Conservation (phyloP, 1,140 invertebrate genomes). For the Cydia fagiglandana region DNA sequence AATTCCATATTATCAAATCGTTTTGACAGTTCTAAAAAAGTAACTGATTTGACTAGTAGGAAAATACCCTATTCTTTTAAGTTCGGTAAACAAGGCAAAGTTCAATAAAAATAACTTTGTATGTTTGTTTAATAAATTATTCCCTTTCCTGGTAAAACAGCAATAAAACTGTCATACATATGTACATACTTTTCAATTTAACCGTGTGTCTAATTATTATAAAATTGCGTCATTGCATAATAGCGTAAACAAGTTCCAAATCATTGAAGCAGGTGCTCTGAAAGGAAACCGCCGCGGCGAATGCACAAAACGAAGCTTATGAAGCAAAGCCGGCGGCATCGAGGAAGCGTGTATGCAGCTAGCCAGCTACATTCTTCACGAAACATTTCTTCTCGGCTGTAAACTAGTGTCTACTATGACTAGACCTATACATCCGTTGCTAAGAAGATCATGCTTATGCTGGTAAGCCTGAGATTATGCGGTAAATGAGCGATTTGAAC, state of each 20-base stretch:
- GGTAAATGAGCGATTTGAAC: not conserved
- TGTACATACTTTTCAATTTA: not conserved
- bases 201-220: not conserved
- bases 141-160: too few relatives aligned
- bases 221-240: not conserved
- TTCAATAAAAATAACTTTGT: too few relatives aligned
- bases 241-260: slow-evolving; percentile 6
- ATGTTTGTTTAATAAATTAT: too few relatives aligned
- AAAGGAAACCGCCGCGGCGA: slow-evolving; percentile 18
- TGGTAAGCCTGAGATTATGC: not conserved
- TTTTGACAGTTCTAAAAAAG: too few relatives aligned
- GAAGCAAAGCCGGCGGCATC: not conserved
- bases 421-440: not conserved
- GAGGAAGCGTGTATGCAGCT: slow-evolving; percentile 1
- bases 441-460: not conserved
- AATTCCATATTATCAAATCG: too few relatives aligned
- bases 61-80: too few relatives aligned
- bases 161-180: too few relatives aligned
- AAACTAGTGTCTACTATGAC: not conserved
- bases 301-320: slow-evolving; percentile 37
- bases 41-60: too few relatives aligned
- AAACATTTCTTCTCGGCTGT: not conserved
- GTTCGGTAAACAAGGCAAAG: too few relatives aligned
- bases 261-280: slow-evolving; percentile 3
- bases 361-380: not conserved